These are phyloP conservation scores for Oxygymnocypris stewartii DNA, from an alignment of 2,113 vertebrate genomes.

Conservation along the genomic window DNA sequence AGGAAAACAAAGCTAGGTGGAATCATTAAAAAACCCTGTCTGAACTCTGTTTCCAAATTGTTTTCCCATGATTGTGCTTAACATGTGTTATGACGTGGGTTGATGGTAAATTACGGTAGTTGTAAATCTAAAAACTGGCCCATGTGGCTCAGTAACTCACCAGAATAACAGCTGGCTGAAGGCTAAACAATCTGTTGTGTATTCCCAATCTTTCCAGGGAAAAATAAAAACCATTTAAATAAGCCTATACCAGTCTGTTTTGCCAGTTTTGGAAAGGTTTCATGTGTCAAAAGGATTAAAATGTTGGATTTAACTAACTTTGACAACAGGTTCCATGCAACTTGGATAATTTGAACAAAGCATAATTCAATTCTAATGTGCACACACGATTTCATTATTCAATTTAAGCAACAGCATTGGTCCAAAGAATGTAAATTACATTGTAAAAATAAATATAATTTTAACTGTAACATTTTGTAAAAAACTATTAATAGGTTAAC, in stretches of 20 bases:
- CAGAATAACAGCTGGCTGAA: conserved; percentile 4
- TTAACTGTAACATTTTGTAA: too few species aligned
- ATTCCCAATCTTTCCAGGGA: not conserved
- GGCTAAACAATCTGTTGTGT: conserved; percentile 6
- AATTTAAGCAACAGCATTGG: not conserved
- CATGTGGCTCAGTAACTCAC: not conserved
- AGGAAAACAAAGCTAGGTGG: conserved; percentile 21
- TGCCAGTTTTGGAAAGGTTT: not conserved
- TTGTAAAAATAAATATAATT: too few species aligned
- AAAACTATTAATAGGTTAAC: too few species aligned
- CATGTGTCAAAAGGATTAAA: not conserved
- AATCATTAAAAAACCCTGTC: not conserved
- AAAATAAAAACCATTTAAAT: too few species aligned
- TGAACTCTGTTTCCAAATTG: not conserved
- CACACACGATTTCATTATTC: not conserved
- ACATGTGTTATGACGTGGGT: conserved; percentile 2
- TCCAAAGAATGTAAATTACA: not conserved
- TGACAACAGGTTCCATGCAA: too few species aligned
- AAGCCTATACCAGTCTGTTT: not conserved
- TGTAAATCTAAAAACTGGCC: not conserved
- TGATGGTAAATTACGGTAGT: not conserved
- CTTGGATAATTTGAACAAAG: too few species aligned
- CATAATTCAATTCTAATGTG: not conserved
- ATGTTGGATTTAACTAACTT: too few species aligned
- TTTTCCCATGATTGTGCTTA: not conserved